Percentiles rank a stretch among this genome's conserved stretches.
Conservation (phyloP, 2,797 vertebrate genomes). For the Melanotaenia boesemani region DNA sequence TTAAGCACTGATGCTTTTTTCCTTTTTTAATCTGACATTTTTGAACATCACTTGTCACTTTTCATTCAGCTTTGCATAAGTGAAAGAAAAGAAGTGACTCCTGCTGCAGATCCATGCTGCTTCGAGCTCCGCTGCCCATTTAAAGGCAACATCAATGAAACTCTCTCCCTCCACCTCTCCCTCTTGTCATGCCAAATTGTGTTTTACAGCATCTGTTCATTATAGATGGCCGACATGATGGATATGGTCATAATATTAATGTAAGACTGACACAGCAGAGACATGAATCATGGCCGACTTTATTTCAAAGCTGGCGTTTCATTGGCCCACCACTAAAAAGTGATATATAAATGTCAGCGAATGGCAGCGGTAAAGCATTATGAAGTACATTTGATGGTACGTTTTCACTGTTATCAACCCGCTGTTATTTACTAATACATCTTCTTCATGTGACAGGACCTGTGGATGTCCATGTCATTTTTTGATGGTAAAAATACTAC, state of each 20-base stretch:
- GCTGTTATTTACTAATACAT: constrained; percentile 81
- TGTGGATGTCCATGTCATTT: constrained; percentile 11
- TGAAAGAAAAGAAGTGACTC: constrained; percentile 1
- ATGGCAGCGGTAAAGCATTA: constrained; percentile 81
- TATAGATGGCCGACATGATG: constrained; percentile 85
- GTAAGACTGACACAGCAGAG: constrained; percentile 84
- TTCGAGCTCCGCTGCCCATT: constrained; percentile 22
- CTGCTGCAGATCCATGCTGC: background rate
- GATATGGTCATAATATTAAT: constrained; percentile 90
- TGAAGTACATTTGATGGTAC: constrained; percentile 83
- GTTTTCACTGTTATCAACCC: constrained; percentile 81
- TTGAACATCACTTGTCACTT: background rate
- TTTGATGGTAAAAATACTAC: constrained; percentile 13
- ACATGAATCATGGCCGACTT: constrained; percentile 87
- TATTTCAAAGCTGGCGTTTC: constrained; percentile 84
- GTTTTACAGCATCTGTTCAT: constrained; percentile 86
- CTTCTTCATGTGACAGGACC: constrained; percentile 66
- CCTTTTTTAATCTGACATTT: background rate
- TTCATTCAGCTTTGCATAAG: background rate
- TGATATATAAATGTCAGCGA: constrained; percentile 87
- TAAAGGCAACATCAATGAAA: constrained; percentile 49
- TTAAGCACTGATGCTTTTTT: too few species aligned
- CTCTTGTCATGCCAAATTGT: constrained; percentile 80
- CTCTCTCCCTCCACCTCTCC: constrained; percentile 52
- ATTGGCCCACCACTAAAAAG: constrained; percentile 85